Conservation (phyloP, 1,140 invertebrate genomes). For the Eciton burchellii region DNA sequence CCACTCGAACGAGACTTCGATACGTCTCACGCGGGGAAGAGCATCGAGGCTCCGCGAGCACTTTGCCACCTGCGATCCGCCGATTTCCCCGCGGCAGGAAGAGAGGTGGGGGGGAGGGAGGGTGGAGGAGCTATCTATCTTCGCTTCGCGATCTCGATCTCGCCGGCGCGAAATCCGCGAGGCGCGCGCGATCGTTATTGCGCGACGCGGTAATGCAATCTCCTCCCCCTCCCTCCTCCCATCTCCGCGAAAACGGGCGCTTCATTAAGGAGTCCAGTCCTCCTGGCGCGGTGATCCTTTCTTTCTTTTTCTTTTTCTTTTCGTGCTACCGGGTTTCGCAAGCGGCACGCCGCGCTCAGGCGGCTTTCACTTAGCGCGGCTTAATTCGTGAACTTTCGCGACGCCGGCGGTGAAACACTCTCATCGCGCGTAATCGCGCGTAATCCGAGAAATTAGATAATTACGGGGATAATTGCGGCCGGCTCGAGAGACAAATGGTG, state of each 20-base stretch:
- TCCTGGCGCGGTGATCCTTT: slow-evolving; percentile 6
- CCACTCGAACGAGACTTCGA: not conserved
- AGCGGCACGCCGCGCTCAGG: too few species aligned
- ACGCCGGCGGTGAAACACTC: slow-evolving; percentile 23
- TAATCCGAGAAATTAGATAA: slow-evolving; percentile 24
- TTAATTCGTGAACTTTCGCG: slow-evolving; percentile 70
- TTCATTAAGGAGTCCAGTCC: slow-evolving; percentile 11
- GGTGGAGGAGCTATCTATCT: not conserved
- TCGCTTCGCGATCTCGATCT: not conserved
- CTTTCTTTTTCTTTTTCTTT: slow-evolving; percentile 4
- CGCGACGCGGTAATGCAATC: slow-evolving; percentile 18
- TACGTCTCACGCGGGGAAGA: not conserved
- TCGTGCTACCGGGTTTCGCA: slow-evolving; percentile 44
- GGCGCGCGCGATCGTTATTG: not conserved
- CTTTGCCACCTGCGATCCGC: not conserved
- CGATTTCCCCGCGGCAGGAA: not conserved
- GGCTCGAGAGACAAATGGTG: not conserved
- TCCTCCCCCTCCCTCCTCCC: too few species aligned
- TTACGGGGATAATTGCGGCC: slow-evolving; percentile 13
- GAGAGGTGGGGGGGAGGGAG: too few species aligned
- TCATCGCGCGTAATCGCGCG: slow-evolving; percentile 32
- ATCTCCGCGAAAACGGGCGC: not conserved
- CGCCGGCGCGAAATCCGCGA: not conserved
- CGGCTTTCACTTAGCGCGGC: slow-evolving; percentile 68
- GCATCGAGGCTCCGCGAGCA: not conserved